Conservation (phyloP, 2,888 invertebrate genomes). For the Apantesis nais region DNA sequence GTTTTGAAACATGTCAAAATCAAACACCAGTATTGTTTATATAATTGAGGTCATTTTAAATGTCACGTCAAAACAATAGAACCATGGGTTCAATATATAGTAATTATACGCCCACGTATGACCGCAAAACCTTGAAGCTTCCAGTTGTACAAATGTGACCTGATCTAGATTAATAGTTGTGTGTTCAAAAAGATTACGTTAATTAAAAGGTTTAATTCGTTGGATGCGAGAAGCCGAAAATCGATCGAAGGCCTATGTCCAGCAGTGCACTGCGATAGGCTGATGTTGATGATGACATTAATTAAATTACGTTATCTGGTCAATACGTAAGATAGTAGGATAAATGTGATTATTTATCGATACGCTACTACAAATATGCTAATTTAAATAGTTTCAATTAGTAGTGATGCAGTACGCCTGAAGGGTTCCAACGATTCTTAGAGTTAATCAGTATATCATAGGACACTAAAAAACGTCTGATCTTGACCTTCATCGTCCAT, state of each 20-base stretch:
- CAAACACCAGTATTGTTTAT: constrained; percentile 28
- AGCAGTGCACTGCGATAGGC: no score
- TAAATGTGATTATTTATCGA: not conserved
- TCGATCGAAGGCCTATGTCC: no score
- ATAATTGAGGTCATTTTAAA: constrained; percentile 46
- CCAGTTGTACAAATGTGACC: constrained; percentile 41
- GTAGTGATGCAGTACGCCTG: no score
- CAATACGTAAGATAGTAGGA: not conserved
- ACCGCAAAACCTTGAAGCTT: constrained; percentile 48
- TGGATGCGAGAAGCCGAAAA: no score
- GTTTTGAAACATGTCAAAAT: constrained; percentile 36
- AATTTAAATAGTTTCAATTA: not conserved
- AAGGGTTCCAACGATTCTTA: no score
- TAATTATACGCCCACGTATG: constrained; percentile 47
- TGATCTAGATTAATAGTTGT: constrained; percentile 38
- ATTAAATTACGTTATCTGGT: not conserved
- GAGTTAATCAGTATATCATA: no score
- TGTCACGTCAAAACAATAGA: constrained; percentile 48
- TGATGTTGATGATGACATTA: no score
- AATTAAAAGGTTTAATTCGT: no score
- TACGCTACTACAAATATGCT: not conserved
- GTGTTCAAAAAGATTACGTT: constrained; percentile 18
- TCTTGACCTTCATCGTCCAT: no score
- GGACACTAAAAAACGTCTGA: no score
- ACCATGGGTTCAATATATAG: constrained; percentile 39